These are phyloP conservation scores for Vidua macroura DNA, from an alignment of 2,113 vertebrate species.

Conservation along the genomic window DNA sequence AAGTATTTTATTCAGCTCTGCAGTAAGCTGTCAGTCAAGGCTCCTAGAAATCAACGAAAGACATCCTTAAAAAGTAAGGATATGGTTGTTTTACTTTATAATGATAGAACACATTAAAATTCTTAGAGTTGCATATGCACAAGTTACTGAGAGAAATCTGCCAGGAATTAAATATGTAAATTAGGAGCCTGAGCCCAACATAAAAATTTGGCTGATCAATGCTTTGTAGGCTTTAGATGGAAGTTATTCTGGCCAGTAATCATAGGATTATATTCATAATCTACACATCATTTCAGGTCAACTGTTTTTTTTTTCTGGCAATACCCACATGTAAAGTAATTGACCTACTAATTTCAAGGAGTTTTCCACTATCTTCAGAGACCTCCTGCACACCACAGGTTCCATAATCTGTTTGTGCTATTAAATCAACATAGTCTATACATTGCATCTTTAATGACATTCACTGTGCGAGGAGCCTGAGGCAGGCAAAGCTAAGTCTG, in stretches of 20 bases:
- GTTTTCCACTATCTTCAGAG: background rate
- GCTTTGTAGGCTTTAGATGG: background rate
- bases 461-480: accelerated
- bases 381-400: background rate
- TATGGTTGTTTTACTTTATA: background rate
- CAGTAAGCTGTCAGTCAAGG: background rate
- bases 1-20: background rate
- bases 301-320: background rate
- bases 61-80: background rate
- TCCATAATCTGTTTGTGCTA: background rate
- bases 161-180: background rate
- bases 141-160: background rate
- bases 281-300: background rate
- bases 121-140: background rate
- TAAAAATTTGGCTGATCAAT: background rate
- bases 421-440: background rate
- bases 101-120: background rate
- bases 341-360: background rate
- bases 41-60: background rate
- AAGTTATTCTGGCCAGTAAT: background rate
- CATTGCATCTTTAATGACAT: background rate
- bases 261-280: background rate
- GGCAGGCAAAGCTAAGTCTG: background rate
- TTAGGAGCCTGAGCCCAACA: background rate
- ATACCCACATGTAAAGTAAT: background rate